Evolutionary conservation across 2,797 vertebrate genomes (phyloP).

Genomic region (Sebastes matsubarae): DNA sequence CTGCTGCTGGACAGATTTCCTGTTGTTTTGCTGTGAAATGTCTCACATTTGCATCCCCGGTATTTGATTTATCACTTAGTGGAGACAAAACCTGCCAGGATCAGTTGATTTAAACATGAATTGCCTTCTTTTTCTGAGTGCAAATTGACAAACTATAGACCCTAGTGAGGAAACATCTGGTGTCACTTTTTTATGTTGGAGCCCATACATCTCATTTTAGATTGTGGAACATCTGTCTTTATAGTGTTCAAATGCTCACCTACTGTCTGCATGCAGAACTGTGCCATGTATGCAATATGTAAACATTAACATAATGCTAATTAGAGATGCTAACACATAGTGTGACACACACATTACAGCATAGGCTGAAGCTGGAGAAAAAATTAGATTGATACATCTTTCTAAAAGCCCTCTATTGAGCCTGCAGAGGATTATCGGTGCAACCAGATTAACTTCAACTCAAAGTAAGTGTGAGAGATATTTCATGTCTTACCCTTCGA

Average conservation of each 20-base stretch:
- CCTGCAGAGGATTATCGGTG: background rate
- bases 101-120: background rate
- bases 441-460: constrained; percentile 1
- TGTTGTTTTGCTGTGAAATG: constrained; percentile 7
- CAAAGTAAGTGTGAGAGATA: background rate
- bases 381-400: background rate
- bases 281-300: background rate
- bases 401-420: background rate
- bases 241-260: background rate
- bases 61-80: background rate
- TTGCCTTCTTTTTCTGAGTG: background rate
- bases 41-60: background rate
- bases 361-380: background rate
- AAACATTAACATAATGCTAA: background rate
- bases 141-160: background rate
- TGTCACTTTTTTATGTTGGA: background rate
- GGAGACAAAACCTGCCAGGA: background rate
- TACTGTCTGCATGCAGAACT: background rate
- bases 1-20: constrained; percentile 18
- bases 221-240: background rate
- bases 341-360: background rate
- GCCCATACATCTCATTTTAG: background rate
- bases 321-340: background rate
- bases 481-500: background rate
- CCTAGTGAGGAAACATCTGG: background rate